Evolutionary conservation across 1,140 invertebrate genomes (phyloP), one percentile per base, ranked within the genome.

Genomic region (Patella vulgata): DNA sequence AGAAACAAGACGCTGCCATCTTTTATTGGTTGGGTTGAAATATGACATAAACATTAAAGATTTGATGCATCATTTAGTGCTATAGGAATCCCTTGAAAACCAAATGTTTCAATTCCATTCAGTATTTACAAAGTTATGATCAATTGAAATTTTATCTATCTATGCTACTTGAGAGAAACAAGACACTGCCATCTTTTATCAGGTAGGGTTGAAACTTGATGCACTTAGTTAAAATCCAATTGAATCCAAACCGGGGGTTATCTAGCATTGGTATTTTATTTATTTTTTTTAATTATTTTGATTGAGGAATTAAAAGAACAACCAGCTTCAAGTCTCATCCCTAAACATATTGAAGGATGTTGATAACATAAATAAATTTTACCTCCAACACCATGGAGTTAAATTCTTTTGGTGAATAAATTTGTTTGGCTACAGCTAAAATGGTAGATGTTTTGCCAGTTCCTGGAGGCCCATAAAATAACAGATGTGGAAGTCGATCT

Each of bases 391-490:
- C 93, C 92, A 95, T 94, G 21, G 93, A 93, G 82, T 88, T 90
- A 73, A 96, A 93, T 79, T 97, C 92, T 66, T 88, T 87, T 47
- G 92, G 91, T 23, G 91, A 89, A 80, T 98, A 99, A 33, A 99
- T 88, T 85, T 97, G 91, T 77, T 89, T 91, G 1, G 97, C 97
- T 86, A 95, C 96, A 39, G 98, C 97, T 59, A 99, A 85, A 72
- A 99, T 99, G 21, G 97, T 99, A 73, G 93, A 97, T 0, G 97
- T 99, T 87, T 99, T 99, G 23, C 97, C 97, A 48, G 97, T 99
- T 51, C 97, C 98, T 11, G 98, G 97, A 42, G 97, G 98, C 2
- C 98, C 98, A 88, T 99, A 99, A 69, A 99, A 95, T 19, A 99
- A 85, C 30, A 99, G 86, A 88, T 99, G 97, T 3, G 98, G 98